A percentile compares a stretch with the other conserved stretches of the same genome.
Conservation (phyloP, 1,140 invertebrate genomes). For the Leptinotarsa lineolata region DNA sequence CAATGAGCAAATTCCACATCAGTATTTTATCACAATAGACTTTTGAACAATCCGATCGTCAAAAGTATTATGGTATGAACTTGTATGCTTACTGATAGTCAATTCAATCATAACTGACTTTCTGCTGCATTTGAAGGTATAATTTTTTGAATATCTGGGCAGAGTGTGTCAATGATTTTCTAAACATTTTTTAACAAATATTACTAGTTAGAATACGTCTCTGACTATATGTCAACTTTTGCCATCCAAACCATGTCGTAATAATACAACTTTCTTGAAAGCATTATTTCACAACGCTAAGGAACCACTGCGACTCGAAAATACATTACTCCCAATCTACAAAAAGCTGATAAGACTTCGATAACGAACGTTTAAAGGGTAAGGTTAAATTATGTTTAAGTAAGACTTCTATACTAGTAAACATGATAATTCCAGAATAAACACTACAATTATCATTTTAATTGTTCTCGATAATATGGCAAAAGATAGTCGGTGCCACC, state of each 20-base stretch:
- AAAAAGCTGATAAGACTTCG: neutral
- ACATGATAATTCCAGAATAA: slow-evolving; percentile 8
- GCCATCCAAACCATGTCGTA: neutral
- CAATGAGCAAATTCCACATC: too few species aligned
- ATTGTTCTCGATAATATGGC: neutral
- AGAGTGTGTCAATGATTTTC: too few species aligned
- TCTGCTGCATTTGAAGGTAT: too few species aligned
- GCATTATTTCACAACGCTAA: neutral
- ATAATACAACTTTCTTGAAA: neutral
- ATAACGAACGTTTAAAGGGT: neutral
- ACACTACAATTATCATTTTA: neutral
- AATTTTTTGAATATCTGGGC: too few species aligned
- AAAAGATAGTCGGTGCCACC: neutral
- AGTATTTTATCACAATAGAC: too few species aligned
- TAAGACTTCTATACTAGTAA: neutral
- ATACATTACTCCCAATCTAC: neutral
- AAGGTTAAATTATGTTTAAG: slow-evolving; percentile 4
- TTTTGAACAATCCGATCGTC: too few species aligned
- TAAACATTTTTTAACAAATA: too few species aligned
- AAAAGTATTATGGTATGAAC: too few species aligned
- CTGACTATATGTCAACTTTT: too few species aligned
- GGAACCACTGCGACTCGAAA: neutral
- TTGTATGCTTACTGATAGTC: too few species aligned
- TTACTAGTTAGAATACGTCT: too few species aligned
- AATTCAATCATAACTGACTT: too few species aligned